Evolutionary conservation across 2,113 vertebrate species (phyloP).

Genomic region (Struthidea cinerea): DNA sequence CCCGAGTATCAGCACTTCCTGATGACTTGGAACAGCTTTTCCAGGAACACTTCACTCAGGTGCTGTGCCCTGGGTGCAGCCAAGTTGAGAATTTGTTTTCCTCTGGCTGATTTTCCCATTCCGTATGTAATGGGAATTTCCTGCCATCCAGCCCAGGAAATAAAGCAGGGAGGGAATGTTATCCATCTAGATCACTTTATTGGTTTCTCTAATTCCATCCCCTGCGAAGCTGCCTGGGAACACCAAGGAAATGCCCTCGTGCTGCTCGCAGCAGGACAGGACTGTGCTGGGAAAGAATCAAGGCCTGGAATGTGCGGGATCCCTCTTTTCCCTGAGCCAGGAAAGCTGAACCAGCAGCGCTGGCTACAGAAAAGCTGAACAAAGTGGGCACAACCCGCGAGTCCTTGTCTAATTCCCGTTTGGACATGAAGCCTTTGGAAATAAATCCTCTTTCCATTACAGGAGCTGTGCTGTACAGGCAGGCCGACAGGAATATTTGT

Average conservation of each 20-base stretch:
- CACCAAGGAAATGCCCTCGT: not conserved
- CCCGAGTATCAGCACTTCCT: not conserved
- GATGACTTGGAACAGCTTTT: not conserved
- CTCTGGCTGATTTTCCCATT: not conserved
- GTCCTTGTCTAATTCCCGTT: not conserved
- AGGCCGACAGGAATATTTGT: not conserved
- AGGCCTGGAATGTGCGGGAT: not conserved
- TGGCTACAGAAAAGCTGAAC: not conserved
- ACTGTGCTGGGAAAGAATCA: not conserved
- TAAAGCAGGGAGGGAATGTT: not conserved
- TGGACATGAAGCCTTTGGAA: not conserved
- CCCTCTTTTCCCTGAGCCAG: not conserved
- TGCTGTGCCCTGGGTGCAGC: not conserved
- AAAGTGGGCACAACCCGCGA: not conserved
- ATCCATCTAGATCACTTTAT: not conserved
- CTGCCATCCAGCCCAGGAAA: not conserved
- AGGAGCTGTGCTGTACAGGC: not conserved
- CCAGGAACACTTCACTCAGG: not conserved
- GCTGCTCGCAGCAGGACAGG: not conserved
- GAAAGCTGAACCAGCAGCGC: not conserved
- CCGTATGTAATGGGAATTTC: not conserved
- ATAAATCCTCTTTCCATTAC: not conserved
- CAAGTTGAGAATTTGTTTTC: not conserved
- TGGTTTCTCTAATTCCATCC: not conserved
- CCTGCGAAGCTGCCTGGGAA: not conserved